Evolutionary conservation across 2,888 invertebrate genomes (phyloP).

Genomic region (Hydraecia micacea): DNA sequence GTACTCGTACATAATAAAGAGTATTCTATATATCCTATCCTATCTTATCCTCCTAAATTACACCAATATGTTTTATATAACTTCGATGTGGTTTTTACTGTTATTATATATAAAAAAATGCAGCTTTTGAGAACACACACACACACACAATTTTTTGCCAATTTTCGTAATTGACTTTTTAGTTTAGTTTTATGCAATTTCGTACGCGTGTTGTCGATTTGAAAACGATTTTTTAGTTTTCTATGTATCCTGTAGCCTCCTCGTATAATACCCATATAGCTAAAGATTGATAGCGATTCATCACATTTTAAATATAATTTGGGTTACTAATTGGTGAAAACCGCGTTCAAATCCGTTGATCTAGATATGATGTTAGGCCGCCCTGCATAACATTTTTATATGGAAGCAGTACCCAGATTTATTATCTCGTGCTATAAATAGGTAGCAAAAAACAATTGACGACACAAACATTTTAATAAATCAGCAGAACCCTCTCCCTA

Average conservation of each 20-base stretch:
- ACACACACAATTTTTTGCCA: too few relatives aligned
- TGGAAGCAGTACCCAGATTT: background rate
- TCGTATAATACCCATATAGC: background rate
- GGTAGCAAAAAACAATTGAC: background rate
- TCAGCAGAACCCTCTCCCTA: slow-evolving; percentile 54
- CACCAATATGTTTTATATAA: background rate
- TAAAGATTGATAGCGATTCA: background rate
- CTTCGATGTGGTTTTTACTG: background rate
- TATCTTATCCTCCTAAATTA: background rate
- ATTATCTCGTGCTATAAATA: background rate
- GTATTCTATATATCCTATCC: background rate
- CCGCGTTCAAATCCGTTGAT: background rate
- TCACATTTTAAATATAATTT: background rate
- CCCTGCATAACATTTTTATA: slow-evolving; percentile 2
- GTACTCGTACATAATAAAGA: too few relatives aligned
- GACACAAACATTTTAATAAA: background rate
- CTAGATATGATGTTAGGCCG: background rate
- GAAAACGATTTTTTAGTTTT: background rate
- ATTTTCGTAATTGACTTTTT: background rate
- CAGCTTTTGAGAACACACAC: background rate
- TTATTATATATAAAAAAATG: background rate
- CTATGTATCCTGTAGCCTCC: background rate
- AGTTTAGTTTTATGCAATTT: background rate
- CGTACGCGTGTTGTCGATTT: background rate
- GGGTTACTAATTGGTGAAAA: background rate